Conservation (phyloP, 64 coral and sea anemone genomes). For the Pocillopora damicornis region DNA sequence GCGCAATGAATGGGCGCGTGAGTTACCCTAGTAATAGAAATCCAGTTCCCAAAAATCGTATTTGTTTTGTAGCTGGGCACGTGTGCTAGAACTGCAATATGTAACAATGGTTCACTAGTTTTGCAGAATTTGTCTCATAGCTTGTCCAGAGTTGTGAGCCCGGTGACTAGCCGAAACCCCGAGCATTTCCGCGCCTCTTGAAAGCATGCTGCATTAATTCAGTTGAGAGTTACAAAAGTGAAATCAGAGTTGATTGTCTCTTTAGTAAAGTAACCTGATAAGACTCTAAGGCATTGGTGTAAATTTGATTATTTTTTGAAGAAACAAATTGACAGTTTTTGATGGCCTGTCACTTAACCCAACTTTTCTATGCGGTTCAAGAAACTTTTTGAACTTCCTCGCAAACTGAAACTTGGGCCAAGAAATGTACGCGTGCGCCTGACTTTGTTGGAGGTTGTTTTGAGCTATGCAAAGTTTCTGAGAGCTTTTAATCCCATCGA, state of each 20-base stretch:
- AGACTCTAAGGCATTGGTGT: not conserved
- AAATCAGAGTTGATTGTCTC: constrained; percentile 21
- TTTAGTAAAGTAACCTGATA: constrained; percentile 33
- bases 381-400: not conserved
- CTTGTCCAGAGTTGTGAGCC: not conserved
- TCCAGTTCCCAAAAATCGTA: constrained; percentile 23
- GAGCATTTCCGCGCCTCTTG: not conserved
- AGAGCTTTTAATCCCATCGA: not conserved
- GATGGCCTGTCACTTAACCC: constrained; percentile 3
- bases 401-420: not conserved
- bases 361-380: not conserved
- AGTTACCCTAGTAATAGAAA: constrained; percentile 40
- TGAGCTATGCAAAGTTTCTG: not conserved
- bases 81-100: constrained; percentile 19
- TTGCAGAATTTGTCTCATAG: not conserved
- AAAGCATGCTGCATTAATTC: constrained; percentile 4
- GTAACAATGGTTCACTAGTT: not conserved
- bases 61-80: constrained; percentile 35
- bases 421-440: not conserved
- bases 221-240: constrained; percentile 8
- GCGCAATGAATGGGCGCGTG: constrained; percentile 15
- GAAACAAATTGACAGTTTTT: constrained; percentile 34
- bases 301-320: constrained; percentile 31
- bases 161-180: not conserved
- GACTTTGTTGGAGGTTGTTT: not conserved